Conservation (phyloP, 2,888 invertebrate species). For the Argyresthia goedartella region DNA sequence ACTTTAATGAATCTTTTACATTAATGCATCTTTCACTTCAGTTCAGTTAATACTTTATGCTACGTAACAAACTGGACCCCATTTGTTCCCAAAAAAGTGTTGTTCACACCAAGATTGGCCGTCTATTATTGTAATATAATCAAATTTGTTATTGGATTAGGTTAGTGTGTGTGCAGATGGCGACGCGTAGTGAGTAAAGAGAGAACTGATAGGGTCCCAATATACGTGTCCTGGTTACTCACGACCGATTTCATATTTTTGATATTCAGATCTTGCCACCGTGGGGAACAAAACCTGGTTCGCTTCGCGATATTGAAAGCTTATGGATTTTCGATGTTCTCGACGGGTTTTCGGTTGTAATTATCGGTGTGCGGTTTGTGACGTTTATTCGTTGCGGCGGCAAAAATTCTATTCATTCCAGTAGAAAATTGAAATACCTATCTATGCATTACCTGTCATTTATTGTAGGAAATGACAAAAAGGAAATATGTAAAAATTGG, state of each 20-base stretch:
- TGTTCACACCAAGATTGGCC: not conserved
- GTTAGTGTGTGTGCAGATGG: constrained; percentile 63
- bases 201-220: constrained; percentile 68
- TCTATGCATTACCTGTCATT: too few relatives aligned
- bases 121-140: constrained; percentile 47
- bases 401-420: too few relatives aligned
- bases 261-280: constrained; percentile 66
- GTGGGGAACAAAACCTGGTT: constrained; percentile 66
- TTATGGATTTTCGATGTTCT: constrained; percentile 66
- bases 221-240: constrained; percentile 65
- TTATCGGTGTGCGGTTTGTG: not conserved
- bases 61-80: not conserved
- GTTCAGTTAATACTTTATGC: not conserved
- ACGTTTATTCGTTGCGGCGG: not conserved
- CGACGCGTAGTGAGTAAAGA: constrained; percentile 64
- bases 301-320: constrained; percentile 66
- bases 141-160: constrained; percentile 65
- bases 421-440: too few relatives aligned
- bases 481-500: too few relatives aligned
- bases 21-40: not conserved
- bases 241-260: constrained; percentile 65
- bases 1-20: not conserved
- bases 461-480: too few relatives aligned
- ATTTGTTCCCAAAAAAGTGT: not conserved
- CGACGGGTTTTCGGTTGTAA: constrained; percentile 10